A percentile compares a stretch with the other conserved stretches of the same genome.
phyloP scores from a whole-genome alignment of 2,113 vertebrate species.

The Zingel zingel region DNA sequence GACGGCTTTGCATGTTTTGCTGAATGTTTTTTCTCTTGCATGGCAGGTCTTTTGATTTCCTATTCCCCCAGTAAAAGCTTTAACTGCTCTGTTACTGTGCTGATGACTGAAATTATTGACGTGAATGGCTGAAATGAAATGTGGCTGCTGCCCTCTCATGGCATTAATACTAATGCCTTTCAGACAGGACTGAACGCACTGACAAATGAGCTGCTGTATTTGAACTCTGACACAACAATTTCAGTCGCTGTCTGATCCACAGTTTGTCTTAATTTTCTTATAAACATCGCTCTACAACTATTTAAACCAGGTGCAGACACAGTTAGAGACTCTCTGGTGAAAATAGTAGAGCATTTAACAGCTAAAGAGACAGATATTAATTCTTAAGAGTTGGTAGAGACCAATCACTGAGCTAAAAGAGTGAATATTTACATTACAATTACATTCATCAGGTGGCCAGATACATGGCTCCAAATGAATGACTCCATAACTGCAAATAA shows the following conservation, averaged over 20 bases:
- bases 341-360: background rate
- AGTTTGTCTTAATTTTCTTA: constrained; percentile 1
- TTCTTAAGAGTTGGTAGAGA: too few relatives aligned
- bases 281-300: background rate
- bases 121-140: constrained; percentile 5
- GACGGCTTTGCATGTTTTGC: background rate
- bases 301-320: background rate
- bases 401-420: too few relatives aligned
- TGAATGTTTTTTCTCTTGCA: background rate
- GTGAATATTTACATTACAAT: too few relatives aligned
- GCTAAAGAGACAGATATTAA: too few relatives aligned
- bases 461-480: too few relatives aligned
- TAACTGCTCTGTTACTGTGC: background rate
- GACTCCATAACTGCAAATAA: too few relatives aligned
- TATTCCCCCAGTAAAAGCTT: background rate
- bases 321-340: background rate
- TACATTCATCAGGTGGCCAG: too few relatives aligned
- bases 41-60: background rate
- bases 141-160: background rate
- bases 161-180: background rate
- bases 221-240: constrained; percentile 3
- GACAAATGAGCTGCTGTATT: too few relatives aligned
- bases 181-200: background rate
- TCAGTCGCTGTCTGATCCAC: background rate
- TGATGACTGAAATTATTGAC: background rate